Evolutionary conservation across 2,113 vertebrate genomes (phyloP).

Genomic region (Sorex araneus): DNA sequence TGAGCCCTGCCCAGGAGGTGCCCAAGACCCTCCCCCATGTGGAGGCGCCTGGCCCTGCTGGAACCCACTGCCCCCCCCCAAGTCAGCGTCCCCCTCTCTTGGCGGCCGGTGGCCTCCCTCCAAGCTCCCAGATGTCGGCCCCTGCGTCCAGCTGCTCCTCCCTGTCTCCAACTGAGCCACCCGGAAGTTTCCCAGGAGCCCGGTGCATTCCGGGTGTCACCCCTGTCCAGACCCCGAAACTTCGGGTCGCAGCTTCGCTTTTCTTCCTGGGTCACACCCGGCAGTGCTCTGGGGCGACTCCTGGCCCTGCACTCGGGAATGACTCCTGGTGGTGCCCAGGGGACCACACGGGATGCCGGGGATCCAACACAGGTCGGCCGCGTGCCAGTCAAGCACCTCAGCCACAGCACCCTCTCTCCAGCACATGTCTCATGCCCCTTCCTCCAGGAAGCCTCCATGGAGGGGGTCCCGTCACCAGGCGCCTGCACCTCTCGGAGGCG

Average conservation of each 20-base stretch:
- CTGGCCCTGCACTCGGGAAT: rapidly evolving
- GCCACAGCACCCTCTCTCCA: too few relatives aligned
- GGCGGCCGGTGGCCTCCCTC: too few relatives aligned
- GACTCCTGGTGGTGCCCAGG: not conserved
- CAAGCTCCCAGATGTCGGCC: not conserved
- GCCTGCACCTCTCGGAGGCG: rapidly evolving
- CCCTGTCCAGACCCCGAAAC: not conserved
- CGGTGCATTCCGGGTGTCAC: too few relatives aligned
- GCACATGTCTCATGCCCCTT: not conserved
- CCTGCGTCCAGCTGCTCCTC: not conserved
- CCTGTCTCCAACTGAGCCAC: not conserved
- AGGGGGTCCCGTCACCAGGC: too few relatives aligned
- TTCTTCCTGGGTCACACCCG: too few relatives aligned
- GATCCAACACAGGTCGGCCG: not conserved
- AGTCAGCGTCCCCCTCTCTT: too few relatives aligned
- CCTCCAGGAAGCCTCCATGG: slow-evolving; percentile 45
- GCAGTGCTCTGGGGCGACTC: too few relatives aligned
- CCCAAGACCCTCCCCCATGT: too few relatives aligned
- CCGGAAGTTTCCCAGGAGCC: too few relatives aligned
- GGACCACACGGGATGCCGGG: not conserved
- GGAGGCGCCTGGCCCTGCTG: too few relatives aligned
- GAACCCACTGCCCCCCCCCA: too few relatives aligned
- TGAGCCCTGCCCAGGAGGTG: not conserved
- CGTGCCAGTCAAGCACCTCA: not conserved
- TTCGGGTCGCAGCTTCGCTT: too few relatives aligned